Percentiles rank a stretch among this genome's conserved stretches.
These are phyloP conservation scores for Stichodactyla helianthus DNA, from an alignment of 64 coral and sea anemone species.

Conservation along the genomic window DNA sequence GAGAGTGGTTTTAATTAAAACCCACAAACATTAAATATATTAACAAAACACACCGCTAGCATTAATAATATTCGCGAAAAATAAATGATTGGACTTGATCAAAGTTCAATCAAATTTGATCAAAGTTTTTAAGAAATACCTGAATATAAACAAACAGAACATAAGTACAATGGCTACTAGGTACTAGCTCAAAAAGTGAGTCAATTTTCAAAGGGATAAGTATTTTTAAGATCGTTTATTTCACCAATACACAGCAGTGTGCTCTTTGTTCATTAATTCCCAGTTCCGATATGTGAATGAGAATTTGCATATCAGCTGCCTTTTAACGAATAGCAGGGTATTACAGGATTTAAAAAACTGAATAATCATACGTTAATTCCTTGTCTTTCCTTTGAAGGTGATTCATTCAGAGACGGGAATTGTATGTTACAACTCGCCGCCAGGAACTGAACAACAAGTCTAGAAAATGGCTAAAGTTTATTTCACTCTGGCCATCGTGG, in stretches of 20 bases:
- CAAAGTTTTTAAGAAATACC: too few species aligned
- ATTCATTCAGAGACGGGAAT: neutral
- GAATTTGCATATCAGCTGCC: slow-evolving; percentile 15
- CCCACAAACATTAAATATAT: too few species aligned
- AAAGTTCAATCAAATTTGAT: too few species aligned
- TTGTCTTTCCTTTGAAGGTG: neutral
- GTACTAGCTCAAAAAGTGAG: neutral
- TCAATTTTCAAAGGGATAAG: neutral
- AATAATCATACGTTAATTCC: neutral
- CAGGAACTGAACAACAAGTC: neutral
- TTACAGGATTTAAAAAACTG: neutral
- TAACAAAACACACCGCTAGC: too few species aligned
- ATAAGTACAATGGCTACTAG: too few species aligned
- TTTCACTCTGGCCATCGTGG: neutral
- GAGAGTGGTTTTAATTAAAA: too few species aligned
- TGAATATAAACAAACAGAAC: too few species aligned
- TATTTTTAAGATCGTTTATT: neutral
- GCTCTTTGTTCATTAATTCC: neutral
- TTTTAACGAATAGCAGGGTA: neutral
- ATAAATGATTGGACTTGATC: too few species aligned
- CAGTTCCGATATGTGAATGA: neutral
- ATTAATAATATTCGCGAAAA: too few species aligned
- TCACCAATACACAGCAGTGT: neutral
- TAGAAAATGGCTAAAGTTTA: neutral
- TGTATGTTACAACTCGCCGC: neutral